Evolutionary conservation across 2,797 vertebrate species (phyloP), one percentile per base, ranked within the genome.

Genomic region (Spea hammondii): DNA sequence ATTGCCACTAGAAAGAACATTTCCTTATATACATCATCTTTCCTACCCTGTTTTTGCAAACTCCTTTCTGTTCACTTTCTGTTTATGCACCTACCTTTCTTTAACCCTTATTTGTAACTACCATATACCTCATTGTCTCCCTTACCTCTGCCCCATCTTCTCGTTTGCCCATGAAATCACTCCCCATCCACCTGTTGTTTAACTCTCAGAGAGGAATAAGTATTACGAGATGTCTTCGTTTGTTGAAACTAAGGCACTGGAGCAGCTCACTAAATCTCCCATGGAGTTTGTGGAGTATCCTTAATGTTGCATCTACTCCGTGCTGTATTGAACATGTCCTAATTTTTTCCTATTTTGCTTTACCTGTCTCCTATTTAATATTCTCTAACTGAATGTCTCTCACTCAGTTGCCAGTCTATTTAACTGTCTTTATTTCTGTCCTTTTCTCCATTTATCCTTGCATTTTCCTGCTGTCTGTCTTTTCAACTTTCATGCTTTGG

Each of bases 231-330:
- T 97, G 96, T 97, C 95, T 0, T 97, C 95, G 0, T 95, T 97
- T 3, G 95, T 97, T 88, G 96, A 97, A 88, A 96, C 95, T 4
- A 97, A 95, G 88, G 96, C 92, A 54, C 89, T 96, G 95, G 96
- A 97, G 84, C 91, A 90, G 32, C 86, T 97, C 48, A 97, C 95
- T 85, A 92, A 89, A 83, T 92, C 85, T 14, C 95, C 96, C n/a
- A 88, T 88, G 17, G 94, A 96, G 85, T 97, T 96, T 84, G 94
- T 97, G 4, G 94, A 96, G 95, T 96, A 97, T 97, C 96, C 94
- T 91, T 85, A 32, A 0, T 6, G 8, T 10, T 14, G 6, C 13
- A 5, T 44, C 46, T 48, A 13, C 14, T 51, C 32, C 12, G n/a
- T 4, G 10, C 69, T 55, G 47, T 48, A 10, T 50, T 11, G 6